phyloP scores from a whole-genome alignment of 2,113 vertebrate genomes.

The Cavia aperea region DNA sequence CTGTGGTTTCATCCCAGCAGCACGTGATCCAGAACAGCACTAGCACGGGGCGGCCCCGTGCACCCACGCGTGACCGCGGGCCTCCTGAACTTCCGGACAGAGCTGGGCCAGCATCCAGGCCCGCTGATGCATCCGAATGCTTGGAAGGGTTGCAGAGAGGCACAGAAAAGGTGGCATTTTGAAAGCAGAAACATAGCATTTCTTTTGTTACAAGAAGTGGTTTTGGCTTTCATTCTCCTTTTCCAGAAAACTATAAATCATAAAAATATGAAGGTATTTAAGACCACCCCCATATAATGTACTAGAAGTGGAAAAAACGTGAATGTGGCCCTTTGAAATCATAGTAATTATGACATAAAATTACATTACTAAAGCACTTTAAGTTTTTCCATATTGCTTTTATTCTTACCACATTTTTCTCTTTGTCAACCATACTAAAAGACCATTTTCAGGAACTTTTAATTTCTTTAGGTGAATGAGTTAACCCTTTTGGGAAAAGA shows the following conservation, averaged over 20 bases:
- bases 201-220: neutral
- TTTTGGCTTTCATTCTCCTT: slow-evolving; percentile 3
- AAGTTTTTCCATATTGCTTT: slow-evolving; percentile 29
- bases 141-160: neutral
- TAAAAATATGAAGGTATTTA: slow-evolving; percentile 12
- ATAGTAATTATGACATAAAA: neutral
- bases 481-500: neutral
- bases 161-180: neutral
- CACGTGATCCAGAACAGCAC: neutral
- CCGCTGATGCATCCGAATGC: neutral
- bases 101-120: neutral
- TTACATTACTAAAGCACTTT: neutral
- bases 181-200: neutral
- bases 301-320: neutral
- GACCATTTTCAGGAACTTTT: neutral
- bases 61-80: rapidly evolving
- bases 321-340: neutral
- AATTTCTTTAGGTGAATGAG: neutral
- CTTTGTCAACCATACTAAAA: neutral
- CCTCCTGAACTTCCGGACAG: rapidly evolving
- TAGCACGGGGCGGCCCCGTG: neutral
- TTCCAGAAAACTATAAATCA: neutral
- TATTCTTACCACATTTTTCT: neutral
- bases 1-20: neutral
- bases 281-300: neutral